These are phyloP conservation scores for Cryptoleucopteryx plumbea DNA, from an alignment of 2,113 vertebrate species.

Conservation along the genomic window DNA sequence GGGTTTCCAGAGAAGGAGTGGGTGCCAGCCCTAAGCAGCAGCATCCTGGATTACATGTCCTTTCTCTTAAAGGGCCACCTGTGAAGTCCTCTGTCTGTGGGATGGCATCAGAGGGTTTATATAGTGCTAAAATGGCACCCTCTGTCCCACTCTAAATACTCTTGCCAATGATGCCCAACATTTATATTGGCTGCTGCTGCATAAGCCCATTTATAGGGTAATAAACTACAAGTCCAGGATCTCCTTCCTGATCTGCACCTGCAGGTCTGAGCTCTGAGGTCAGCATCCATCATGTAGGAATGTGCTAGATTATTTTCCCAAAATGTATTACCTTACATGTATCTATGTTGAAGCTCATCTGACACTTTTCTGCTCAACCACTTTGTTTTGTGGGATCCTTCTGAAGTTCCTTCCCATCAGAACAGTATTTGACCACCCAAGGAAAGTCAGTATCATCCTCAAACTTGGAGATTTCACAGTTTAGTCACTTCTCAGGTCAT, in stretches of 20 bases:
- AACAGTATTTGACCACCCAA: neutral
- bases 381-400: neutral
- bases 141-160: neutral
- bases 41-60: neutral
- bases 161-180: neutral
- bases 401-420: neutral
- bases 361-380: neutral
- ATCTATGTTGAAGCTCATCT: neutral
- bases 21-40: neutral
- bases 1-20: neutral
- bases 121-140: neutral
- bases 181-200: neutral
- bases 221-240: neutral
- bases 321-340: neutral
- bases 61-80: neutral
- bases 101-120: neutral
- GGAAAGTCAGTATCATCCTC: neutral
- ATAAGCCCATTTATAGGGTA: neutral
- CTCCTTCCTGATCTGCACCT: neutral
- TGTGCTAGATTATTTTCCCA: neutral
- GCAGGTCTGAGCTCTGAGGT: neutral
- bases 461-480: neutral
- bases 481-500: neutral
- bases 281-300: neutral
- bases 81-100: neutral